These are phyloP conservation scores for Theonella swinhoei DNA, from an alignment of 37 sponge, comb jelly and placozoan species.

Conservation along the genomic window DNA sequence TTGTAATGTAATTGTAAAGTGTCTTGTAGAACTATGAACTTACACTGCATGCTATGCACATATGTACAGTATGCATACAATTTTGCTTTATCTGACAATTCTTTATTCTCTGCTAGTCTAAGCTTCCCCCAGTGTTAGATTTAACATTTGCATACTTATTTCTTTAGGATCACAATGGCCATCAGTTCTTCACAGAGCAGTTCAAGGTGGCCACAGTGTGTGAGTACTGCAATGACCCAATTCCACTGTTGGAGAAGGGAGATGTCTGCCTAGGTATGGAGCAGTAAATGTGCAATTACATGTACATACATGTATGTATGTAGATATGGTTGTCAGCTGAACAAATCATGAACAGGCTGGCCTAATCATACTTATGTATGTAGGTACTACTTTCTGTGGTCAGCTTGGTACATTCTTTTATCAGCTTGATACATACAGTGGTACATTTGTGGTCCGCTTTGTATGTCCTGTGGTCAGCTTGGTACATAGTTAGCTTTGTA, in stretches of 20 bases:
- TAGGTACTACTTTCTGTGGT: not conserved
- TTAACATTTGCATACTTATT: not conserved
- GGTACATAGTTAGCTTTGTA: no score
- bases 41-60: no score
- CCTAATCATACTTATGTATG: conserved; percentile 3
- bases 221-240: conserved; percentile 69
- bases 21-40: no score
- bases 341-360: no score
- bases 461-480: no score
- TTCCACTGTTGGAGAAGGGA: conserved; percentile 77
- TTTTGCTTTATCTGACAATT: not conserved
- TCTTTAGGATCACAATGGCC: conserved; percentile 67
- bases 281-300: not conserved
- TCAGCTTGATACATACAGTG: no score
- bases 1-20: no score
- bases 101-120: conserved; percentile 13
- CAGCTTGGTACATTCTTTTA: not conserved
- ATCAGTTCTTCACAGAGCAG: conserved; percentile 64
- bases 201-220: conserved; percentile 87
- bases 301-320: not conserved
- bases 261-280: conserved; percentile 77
- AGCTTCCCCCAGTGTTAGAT: no score
- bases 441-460: no score
- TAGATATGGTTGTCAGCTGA: not conserved
- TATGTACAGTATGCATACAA: no score